A percentile compares a stretch with the other conserved stretches of the same genome.
These are phyloP conservation scores for Toxotes chatareus DNA, from an alignment of 2,113 vertebrate species.

Conservation along the genomic window DNA sequence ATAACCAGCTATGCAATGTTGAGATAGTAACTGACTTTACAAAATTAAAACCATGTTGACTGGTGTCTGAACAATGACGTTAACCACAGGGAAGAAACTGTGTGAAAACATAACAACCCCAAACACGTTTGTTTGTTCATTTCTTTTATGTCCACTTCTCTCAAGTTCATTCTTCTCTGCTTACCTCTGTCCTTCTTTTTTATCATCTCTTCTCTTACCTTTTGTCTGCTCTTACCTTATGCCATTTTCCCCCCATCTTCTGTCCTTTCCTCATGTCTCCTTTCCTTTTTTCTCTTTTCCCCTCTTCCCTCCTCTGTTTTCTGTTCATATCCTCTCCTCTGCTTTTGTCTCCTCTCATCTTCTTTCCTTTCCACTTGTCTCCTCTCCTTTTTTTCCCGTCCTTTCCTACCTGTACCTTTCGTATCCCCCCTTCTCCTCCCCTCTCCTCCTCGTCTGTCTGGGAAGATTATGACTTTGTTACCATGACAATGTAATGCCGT, in stretches of 20 bases:
- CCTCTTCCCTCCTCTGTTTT: background rate
- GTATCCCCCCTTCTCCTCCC: background rate
- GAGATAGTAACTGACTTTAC: conserved; percentile 65
- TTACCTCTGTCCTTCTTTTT: background rate
- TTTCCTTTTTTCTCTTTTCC: background rate
- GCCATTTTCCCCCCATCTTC: background rate
- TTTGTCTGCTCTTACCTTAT: no score
- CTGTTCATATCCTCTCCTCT: background rate
- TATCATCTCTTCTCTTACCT: background rate
- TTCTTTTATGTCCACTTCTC: background rate
- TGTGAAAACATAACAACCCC: conserved; percentile 3
- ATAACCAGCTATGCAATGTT: conserved; percentile 50
- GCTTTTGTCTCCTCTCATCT: background rate
- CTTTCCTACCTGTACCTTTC: background rate
- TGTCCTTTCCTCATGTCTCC: background rate
- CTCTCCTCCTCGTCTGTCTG: conserved; percentile 29
- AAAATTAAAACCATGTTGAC: conserved; percentile 42
- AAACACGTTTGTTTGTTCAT: background rate
- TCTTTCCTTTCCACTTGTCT: background rate
- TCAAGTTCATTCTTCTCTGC: no score
- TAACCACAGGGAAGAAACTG: background rate
- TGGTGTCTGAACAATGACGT: background rate
- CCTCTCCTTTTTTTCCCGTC: background rate
- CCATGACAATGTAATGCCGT: conserved; percentile 65
- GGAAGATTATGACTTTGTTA: conserved; percentile 65